Base-by-base conservation (phyloP, 2,113 vertebrate species). In the Chamaea fasciata region DNA sequence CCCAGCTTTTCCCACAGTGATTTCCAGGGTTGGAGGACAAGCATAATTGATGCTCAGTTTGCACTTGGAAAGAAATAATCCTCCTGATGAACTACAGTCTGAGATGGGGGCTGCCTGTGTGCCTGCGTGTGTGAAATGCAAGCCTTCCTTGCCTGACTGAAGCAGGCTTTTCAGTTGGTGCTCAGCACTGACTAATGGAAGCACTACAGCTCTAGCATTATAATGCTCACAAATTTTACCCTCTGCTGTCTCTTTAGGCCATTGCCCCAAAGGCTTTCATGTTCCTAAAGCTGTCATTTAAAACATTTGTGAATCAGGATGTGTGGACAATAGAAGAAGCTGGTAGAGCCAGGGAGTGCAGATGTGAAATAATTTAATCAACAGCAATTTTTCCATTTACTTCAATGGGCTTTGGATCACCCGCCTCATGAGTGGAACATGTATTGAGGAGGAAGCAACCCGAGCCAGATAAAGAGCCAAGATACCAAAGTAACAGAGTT, bases 351-450 rank as follows among this genome's bases (percentile, higher is more conserved):
- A 94, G 87, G 81, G 90, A 96, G 93, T 95, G 92, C 94, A 95
- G 93, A 95, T 95, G 93, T 97, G 95, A 96, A 95, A 95, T 95
- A 97, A 95, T 96, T 96, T 94, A 95, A 95, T 97, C 95, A 95
- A 94, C 82, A 62, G 91, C 91, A 94, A 91, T 96, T 95, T 96
- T 96, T 96, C 93, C 95, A 95, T 96, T 97, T 96, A 96, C 95
- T 96, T 95, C 96, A 95, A 95, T 95, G 94, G 92, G 95, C 75
- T 96, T 95, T 97, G 94, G 95, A 97, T 95, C 94, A 95, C 93
- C 50, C 87, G 82, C 87, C 70, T 95, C 94, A 92, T 76, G 93
- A 97, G 93, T 91, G 94, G 91, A 94, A 95, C 93, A 80, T 65
- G 90, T 88, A 94, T 95, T 96, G 90, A 95, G 96, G 93, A 96